phyloP scores from a whole-genome alignment of 92 coral and sea anemone species.

The Zoanthus gigantus region DNA sequence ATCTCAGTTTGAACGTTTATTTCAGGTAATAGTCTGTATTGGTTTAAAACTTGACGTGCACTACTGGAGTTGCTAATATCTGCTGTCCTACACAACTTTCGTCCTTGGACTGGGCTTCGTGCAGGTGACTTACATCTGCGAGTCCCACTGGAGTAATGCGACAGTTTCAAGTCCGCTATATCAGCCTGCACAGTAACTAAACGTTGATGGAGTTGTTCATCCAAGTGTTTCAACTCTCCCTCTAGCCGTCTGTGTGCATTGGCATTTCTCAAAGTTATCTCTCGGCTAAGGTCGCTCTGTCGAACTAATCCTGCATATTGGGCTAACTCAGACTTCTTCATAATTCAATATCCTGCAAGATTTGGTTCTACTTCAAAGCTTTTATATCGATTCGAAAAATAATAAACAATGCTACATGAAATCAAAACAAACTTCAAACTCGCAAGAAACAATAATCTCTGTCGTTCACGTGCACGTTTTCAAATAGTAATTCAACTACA shows the following conservation, averaged over 20 bases:
- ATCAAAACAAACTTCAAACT: neutral
- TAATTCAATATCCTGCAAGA: neutral
- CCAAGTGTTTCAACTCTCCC: slow-evolving; percentile 75
- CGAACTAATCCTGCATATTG: slow-evolving; percentile 46
- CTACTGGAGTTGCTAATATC: neutral
- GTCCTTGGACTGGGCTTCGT: neutral
- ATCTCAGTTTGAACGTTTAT: slow-evolving; percentile 2
- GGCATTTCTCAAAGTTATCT: slow-evolving; percentile 85
- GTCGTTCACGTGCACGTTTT: neutral
- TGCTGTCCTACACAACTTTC: neutral
- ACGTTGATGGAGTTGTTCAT: slow-evolving; percentile 79
- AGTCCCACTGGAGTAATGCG: slow-evolving; percentile 33
- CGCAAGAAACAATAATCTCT: neutral
- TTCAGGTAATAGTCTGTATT: neutral
- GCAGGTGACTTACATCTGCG: slow-evolving; percentile 7
- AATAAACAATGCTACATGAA: neutral
- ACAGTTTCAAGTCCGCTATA: slow-evolving; percentile 73
- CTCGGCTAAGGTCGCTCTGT: slow-evolving; percentile 72
- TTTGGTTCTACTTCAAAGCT: neutral
- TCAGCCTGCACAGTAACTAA: slow-evolving; percentile 90
- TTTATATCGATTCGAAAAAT: neutral
- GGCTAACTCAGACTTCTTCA: slow-evolving; percentile 40
- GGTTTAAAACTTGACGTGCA: neutral
- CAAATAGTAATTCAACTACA: neutral
- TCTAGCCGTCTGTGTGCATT: slow-evolving; percentile 81